These are phyloP conservation scores for Rhagonycha fulva DNA, from an alignment of 2,888 invertebrate species.

Conservation along the genomic window DNA sequence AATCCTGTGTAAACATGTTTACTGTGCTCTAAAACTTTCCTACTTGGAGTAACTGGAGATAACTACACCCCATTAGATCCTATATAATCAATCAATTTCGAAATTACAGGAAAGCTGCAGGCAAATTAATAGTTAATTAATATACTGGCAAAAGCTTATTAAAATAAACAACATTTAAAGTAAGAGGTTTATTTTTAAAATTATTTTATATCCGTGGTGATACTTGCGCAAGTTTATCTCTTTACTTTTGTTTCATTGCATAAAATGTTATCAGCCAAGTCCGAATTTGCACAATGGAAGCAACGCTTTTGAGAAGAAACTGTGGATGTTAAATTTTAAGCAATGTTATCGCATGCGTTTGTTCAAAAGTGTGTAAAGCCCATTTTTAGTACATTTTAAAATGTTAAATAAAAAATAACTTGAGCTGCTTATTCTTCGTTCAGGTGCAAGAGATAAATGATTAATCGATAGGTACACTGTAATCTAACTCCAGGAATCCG, in stretches of 20 bases:
- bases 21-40: neutral
- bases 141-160: neutral
- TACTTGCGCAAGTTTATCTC: neutral
- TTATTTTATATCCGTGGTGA: neutral
- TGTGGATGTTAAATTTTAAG: neutral
- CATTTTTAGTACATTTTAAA: neutral
- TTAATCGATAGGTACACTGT: neutral
- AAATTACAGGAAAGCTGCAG: neutral
- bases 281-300: neutral
- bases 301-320: neutral
- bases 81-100: conserved; percentile 1
- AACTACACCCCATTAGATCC: neutral
- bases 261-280: neutral
- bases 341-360: neutral
- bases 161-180: neutral
- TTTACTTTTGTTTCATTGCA: neutral
- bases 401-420: neutral
- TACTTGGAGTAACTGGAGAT: neutral
- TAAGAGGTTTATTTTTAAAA: neutral
- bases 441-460: neutral
- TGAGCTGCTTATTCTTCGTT: neutral
- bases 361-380: neutral
- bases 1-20: neutral
- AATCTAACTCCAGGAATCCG: neutral
- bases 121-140: conserved; percentile 1